Evolutionary conservation across 2,888 invertebrate species (phyloP).

Genomic region (Amblyjoppa fuscipennis): DNA sequence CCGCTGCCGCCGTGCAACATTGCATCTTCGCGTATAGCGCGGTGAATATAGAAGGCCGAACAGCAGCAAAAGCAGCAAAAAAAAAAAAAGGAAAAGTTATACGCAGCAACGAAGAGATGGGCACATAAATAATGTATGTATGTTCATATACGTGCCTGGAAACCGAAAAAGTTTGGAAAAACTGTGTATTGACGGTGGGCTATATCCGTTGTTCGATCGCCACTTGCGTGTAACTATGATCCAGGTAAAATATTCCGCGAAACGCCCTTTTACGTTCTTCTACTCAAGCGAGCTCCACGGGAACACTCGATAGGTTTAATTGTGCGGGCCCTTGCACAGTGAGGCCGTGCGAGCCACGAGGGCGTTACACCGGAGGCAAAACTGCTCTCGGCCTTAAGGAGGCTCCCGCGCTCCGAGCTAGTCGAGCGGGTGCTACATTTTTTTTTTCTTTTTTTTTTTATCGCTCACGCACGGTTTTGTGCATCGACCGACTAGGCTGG

Average conservation of each 20-base stretch:
- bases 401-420: no score
- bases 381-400: neutral
- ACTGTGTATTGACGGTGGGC: conserved; percentile 38
- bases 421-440: no score
- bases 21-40: conserved; percentile 27
- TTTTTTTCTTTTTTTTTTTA: no score
- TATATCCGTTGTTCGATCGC: conserved; percentile 1
- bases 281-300: conserved; percentile 2
- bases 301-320: conserved; percentile 64
- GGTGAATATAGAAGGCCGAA: conserved; percentile 33
- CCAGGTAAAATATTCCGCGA: neutral
- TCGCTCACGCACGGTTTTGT: no score
- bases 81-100: conserved; percentile 28
- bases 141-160: conserved; percentile 64
- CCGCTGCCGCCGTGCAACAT: conserved; percentile 52
- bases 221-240: conserved; percentile 3
- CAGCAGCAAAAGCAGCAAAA: conserved; percentile 1
- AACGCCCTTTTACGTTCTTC: conserved; percentile 58
- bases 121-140: conserved; percentile 65
- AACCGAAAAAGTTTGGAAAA: conserved; percentile 62
- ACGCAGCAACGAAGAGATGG: conserved; percentile 43
- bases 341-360: neutral
- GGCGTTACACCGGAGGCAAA: conserved; percentile 2
- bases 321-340: conserved; percentile 20
- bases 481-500: no score